Base-by-base conservation (phyloP, 1,140 invertebrate genomes). In the Listronotus oregonensis region DNA sequence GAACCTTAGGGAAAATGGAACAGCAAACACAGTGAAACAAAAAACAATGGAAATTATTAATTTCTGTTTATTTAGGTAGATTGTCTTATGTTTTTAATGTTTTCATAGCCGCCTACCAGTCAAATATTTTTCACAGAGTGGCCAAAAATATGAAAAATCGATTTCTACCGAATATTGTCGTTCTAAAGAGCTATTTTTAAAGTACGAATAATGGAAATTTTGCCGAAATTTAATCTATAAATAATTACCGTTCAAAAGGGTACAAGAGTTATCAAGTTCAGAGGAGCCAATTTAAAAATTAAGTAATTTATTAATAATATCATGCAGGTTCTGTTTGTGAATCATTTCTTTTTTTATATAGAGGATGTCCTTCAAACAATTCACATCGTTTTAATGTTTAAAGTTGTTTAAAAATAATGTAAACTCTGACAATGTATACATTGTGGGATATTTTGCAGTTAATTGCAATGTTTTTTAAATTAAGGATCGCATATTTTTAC, bases 321-420 rank as follows among this genome's bases (percentile, higher is more conserved):
- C 39, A 60, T 50, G 18, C 15, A 34, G 11, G 42, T 34, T 34
- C 42, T 42, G 37, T 42, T 9, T 14, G 37, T 62, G 50, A 63
- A 55, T 63, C 60, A 63, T 63, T 18, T 63, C 50, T 55, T 63
- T 44, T 63, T 63, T 52, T 47, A 47, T 60, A 43, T 60, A 58
- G 18, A 5, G 43, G 43, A 10, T 40, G 44, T 51, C 57, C 57
- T 60, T 60, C 18, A 37, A 49, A 49, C 43, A 17, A 21, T n/a
- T 32, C 17, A 14, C 14, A 18, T 21, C 21, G 15, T 47, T 14
- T 17, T 47, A 5, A 21, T 17, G 34, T 9, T 10, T 4, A 37
- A 37, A 10, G 34, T 37, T 37, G 8, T 9, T 9, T 10, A 37
- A 10, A 10, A 37, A 10, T 37, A 10, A 3, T 37, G 34, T 37